These are phyloP conservation scores for Pomatorhinus ruficollis DNA, from an alignment of 2,113 vertebrate species.

Conservation along the genomic window DNA sequence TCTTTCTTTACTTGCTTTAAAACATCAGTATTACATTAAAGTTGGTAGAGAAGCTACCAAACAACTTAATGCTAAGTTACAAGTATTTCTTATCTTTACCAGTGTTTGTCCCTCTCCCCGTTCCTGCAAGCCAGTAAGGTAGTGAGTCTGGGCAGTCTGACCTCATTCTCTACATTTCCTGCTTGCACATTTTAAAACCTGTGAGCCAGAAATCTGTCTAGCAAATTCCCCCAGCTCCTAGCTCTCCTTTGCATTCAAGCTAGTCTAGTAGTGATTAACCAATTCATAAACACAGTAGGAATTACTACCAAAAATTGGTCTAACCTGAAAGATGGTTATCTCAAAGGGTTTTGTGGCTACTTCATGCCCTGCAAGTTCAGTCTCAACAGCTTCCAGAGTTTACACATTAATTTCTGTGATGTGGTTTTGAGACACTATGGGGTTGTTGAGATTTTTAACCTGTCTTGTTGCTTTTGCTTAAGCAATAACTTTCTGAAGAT, in stretches of 20 bases:
- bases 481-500: not conserved
- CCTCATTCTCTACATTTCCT: not conserved
- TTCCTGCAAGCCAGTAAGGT: not conserved
- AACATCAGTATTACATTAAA: not conserved
- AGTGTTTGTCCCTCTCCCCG: not conserved
- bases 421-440: not conserved
- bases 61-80: not conserved
- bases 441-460: not conserved
- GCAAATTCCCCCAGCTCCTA: not conserved
- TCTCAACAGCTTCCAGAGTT: not conserved
- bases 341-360: not conserved
- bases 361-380: not conserved
- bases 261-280: not conserved
- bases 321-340: not conserved
- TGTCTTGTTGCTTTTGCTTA: not conserved
- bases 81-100: slow-evolving; percentile 1
- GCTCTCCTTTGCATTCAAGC: not conserved
- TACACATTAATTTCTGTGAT: not conserved
- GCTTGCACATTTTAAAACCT: not conserved
- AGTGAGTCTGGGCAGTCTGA: not conserved
- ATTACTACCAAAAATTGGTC: not conserved
- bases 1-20: not conserved
- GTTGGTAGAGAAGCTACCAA: not conserved
- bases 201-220: not conserved
- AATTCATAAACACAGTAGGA: not conserved